Percentiles rank a stretch among this genome's conserved stretches.
Conservation (phyloP, 92 coral and sea anemone genomes). For the Umimayanthus kanabou region DNA sequence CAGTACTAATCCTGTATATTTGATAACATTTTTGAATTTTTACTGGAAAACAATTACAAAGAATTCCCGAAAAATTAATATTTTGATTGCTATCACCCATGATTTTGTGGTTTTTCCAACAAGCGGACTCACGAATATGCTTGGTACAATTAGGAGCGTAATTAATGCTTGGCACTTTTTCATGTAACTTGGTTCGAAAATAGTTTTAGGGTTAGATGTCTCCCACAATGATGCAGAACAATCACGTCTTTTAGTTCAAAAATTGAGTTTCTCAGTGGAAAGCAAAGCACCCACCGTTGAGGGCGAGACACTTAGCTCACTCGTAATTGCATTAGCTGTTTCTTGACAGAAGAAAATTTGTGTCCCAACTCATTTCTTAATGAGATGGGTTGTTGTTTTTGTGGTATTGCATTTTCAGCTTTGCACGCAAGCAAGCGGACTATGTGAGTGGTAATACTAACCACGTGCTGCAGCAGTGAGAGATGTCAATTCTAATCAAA, state of each 20-base stretch:
- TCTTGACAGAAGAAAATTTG: not conserved
- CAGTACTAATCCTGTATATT: too few species aligned
- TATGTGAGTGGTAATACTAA: too few species aligned
- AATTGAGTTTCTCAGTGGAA: not conserved
- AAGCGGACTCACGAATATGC: too few species aligned
- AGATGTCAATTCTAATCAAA: not conserved
- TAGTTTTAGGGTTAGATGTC: not conserved
- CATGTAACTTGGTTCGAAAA: not conserved
- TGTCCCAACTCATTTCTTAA: not conserved
- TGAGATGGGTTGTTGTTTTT: not conserved
- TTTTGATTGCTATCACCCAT: too few species aligned
- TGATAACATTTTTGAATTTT: too few species aligned
- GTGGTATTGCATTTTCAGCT: not conserved
- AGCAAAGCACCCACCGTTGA: not conserved
- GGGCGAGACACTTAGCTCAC: not conserved
- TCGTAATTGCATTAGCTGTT: constrained; percentile 6
- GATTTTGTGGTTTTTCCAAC: too few species aligned
- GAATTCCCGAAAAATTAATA: too few species aligned
- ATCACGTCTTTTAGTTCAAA: not conserved
- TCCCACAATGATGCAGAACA: not conserved
- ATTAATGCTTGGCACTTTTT: too few species aligned
- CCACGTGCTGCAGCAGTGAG: not conserved
- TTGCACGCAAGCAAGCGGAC: not conserved
- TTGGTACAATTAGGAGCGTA: not conserved
- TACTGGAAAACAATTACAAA: too few species aligned